Evolutionary conservation across 2,888 invertebrate species (phyloP), one percentile per base, ranked within the genome.

Genomic region (Nesidiocoris tenuis): DNA sequence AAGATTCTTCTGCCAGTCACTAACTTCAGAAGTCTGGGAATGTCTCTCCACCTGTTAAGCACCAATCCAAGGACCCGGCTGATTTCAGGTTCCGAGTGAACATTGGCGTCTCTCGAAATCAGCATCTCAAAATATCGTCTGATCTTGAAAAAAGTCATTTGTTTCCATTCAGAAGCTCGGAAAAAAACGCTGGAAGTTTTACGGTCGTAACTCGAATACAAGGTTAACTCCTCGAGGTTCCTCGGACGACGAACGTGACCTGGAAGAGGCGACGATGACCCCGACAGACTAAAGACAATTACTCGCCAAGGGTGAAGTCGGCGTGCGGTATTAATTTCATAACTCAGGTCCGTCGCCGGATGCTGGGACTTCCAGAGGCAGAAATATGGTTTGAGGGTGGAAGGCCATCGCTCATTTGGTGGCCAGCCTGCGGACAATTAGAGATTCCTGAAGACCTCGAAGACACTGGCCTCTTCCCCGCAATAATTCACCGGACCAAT

Each of bases 361-460:
- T 3, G 39, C 12, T 39, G 39, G 39, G 12, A 39, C 39, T 39
- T 39, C 12, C 39, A 39, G 39, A 7, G 12, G 3, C 39, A 39
- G 39, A 39, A 12, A 39, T 39, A 12, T 3, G 39, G 5, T 39
- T 12, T 3, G 39, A 7, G 39, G 3, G 39, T 39, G 39, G 39
- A 39, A 39, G 39, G 39, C 39, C 39, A 39, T 39, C 39, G 39
- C 39, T 39, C 39, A 39, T 39, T 39, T 39, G 39, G 39, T 39
- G 39, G 39, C 39, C 39, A 39, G 39, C 12, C 39, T 39, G 67
- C 23, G 68, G 70, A 70, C 70, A 70, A 70, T 70, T 70, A 70
- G 70, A 70, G 70, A 70, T 70, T 70, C 70, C 70, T 70, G 19
- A 24, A 56, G 70, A 39, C 39, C 39, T 39, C 39, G 12, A 39